These are phyloP conservation scores for Leptothorax acervorum DNA, from an alignment of 2,888 invertebrate species.

Conservation along the genomic window DNA sequence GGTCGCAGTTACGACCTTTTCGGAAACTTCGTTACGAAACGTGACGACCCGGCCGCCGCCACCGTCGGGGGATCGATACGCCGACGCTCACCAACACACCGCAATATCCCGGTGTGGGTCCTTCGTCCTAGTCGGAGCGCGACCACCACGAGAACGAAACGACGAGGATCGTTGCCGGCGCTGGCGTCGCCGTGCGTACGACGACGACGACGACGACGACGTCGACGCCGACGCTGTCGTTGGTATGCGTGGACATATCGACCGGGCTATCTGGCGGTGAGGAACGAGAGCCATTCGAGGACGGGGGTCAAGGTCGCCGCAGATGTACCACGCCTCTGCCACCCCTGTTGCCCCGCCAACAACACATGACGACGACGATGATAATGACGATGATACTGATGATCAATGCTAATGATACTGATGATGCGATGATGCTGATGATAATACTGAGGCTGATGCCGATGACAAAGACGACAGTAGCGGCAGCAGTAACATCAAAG, in stretches of 20 bases:
- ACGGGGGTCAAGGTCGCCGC: constrained; percentile 84
- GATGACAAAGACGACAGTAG: constrained; percentile 33
- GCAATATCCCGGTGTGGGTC: constrained; percentile 6
- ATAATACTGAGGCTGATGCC: constrained; percentile 16
- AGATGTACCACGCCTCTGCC: constrained; percentile 78
- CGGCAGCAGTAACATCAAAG: constrained; percentile 22
- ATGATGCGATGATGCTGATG: not conserved
- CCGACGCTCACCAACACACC: constrained; percentile 62
- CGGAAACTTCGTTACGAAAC: constrained; percentile 62
- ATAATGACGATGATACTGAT: constrained; percentile 37
- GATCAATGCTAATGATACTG: not conserved
- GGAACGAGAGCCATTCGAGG: constrained; percentile 81
- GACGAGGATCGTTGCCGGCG: constrained; percentile 49
- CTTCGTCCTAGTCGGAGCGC: constrained; percentile 50
- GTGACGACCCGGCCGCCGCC: constrained; percentile 47
- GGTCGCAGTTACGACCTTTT: constrained; percentile 59
- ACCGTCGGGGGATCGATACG: constrained; percentile 73
- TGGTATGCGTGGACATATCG: constrained; percentile 79
- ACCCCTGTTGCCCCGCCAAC: constrained; percentile 65
- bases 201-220: constrained; percentile 13
- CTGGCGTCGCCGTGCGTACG: constrained; percentile 4
- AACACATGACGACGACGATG: constrained; percentile 12
- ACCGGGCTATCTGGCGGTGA: constrained; percentile 77
- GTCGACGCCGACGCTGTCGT: constrained; percentile 33
- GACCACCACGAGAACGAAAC: constrained; percentile 57